Conservation (phyloP, 2,797 vertebrate species). For the Paratrypauchen microcephalus region DNA sequence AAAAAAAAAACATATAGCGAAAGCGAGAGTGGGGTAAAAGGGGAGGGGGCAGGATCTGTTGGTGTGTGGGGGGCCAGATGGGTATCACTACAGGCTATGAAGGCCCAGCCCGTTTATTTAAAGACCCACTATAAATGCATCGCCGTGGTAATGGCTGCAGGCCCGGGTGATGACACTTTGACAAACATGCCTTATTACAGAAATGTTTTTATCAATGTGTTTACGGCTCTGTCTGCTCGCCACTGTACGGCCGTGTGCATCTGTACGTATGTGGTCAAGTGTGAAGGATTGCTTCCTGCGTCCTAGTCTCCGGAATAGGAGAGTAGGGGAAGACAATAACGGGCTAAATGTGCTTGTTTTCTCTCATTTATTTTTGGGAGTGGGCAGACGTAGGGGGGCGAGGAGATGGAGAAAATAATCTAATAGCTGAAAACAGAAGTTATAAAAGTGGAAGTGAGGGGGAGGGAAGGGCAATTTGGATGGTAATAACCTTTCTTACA, state of each 20-base stretch:
- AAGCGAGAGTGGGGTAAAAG: neutral
- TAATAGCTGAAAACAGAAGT: conserved; percentile 47
- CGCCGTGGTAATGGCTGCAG: conserved; percentile 72
- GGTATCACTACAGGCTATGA: conserved; percentile 57
- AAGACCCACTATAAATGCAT: conserved; percentile 74
- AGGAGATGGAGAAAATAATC: conserved; percentile 54
- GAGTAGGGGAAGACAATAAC: conserved; percentile 57
- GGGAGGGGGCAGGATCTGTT: conserved; percentile 15
- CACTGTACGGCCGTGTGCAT: conserved; percentile 34
- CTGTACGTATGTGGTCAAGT: conserved; percentile 45
- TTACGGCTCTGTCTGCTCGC: conserved; percentile 56
- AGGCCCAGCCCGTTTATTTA: conserved; percentile 70
- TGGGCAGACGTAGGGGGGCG: conserved; percentile 48
- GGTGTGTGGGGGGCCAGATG: conserved; percentile 39
- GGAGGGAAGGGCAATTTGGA: conserved; percentile 35
- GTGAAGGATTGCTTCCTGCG: conserved; percentile 36
- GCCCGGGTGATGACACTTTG: conserved; percentile 74
- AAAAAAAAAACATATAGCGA: conserved; percentile 9
- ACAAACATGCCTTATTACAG: conserved; percentile 78
- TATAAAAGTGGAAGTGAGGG: conserved; percentile 35
- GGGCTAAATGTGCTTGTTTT: conserved; percentile 61
- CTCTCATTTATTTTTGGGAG: conserved; percentile 62
- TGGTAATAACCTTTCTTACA: conserved; percentile 50
- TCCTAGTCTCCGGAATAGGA: conserved; percentile 34
- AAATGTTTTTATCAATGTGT: conserved; percentile 79